A percentile compares a stretch with the other conserved stretches of the same genome.
These are phyloP conservation scores for Rousettus madagascariensis DNA, from an alignment of 2,797 vertebrate genomes.

Conservation along the genomic window DNA sequence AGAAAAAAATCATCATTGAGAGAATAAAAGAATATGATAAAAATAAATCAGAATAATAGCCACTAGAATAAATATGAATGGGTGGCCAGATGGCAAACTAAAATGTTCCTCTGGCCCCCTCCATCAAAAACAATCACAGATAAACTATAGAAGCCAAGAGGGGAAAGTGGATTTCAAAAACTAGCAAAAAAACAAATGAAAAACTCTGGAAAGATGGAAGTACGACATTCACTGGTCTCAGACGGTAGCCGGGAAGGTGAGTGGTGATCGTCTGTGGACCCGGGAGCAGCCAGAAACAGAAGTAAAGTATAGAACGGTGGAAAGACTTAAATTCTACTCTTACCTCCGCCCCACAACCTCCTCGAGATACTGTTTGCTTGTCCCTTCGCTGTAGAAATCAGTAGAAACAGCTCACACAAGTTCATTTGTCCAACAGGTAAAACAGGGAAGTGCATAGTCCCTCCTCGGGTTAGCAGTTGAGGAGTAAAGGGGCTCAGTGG, in stretches of 20 bases:
- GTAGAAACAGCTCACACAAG: not conserved
- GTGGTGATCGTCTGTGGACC: not conserved
- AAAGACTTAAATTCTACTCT: not conserved
- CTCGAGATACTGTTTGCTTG: not conserved
- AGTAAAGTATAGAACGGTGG: not conserved
- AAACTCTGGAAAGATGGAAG: not conserved
- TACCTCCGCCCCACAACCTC: not conserved
- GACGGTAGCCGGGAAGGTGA: not conserved
- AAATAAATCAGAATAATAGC: not conserved
- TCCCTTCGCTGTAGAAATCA: not conserved
- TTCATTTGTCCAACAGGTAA: not conserved
- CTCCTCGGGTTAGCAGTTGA: not conserved
- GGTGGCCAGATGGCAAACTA: not conserved
- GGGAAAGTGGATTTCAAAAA: not conserved
- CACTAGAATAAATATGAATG: not conserved
- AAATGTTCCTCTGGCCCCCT: not conserved
- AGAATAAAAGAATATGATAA: not conserved
- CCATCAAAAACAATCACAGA: not conserved
- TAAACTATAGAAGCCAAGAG: not conserved
- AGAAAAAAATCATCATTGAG: not conserved
- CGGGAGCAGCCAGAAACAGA: not conserved
- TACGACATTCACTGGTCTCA: not conserved
- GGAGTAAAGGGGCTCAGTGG: not conserved
- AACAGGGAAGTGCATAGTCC: not conserved
- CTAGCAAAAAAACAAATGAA: not conserved